phyloP scores from a whole-genome alignment of 2,888 invertebrate genomes.

The Empis livida region DNA sequence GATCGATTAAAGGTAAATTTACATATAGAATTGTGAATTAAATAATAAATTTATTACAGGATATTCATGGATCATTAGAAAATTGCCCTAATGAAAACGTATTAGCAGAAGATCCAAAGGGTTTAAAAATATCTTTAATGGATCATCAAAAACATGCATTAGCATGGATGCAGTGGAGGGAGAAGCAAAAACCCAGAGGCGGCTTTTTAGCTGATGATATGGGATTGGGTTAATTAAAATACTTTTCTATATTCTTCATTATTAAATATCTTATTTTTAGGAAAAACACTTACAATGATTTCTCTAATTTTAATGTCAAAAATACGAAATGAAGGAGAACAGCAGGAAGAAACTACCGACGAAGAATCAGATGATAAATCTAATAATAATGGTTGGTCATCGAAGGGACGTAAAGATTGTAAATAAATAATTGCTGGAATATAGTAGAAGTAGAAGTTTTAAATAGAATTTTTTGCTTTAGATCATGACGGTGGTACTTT shows the following conservation, averaged over 20 bases:
- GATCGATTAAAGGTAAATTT: slow-evolving; percentile 46
- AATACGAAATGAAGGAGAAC: slow-evolving; percentile 30
- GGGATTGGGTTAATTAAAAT: slow-evolving; percentile 24
- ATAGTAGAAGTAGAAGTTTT: neutral
- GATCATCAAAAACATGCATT: slow-evolving; percentile 75
- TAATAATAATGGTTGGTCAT: slow-evolving; percentile 20
- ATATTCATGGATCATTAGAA: slow-evolving; percentile 55
- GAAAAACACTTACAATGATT: slow-evolving; percentile 72
- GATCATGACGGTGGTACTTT: slow-evolving; percentile 57
- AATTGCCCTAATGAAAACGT: slow-evolving; percentile 50
- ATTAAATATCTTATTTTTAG: slow-evolving; percentile 1
- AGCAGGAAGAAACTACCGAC: slow-evolving; percentile 18
- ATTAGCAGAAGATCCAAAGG: slow-evolving; percentile 45
- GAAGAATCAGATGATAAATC: slow-evolving; percentile 14
- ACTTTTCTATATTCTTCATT: neutral
- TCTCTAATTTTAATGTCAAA: slow-evolving; percentile 50
- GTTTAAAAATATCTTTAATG: slow-evolving; percentile 56
- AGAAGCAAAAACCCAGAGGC: slow-evolving; percentile 69
- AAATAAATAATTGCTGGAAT: neutral
- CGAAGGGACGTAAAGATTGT: slow-evolving; percentile 28
- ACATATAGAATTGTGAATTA: neutral
- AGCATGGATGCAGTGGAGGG: slow-evolving; percentile 82
- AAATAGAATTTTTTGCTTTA: slow-evolving; percentile 15
- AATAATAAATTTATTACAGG: slow-evolving; percentile 19
- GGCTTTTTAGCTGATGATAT: slow-evolving; percentile 65